Evolutionary conservation across 2,113 vertebrate species (phyloP).

Genomic region (Colinus virginianus): DNA sequence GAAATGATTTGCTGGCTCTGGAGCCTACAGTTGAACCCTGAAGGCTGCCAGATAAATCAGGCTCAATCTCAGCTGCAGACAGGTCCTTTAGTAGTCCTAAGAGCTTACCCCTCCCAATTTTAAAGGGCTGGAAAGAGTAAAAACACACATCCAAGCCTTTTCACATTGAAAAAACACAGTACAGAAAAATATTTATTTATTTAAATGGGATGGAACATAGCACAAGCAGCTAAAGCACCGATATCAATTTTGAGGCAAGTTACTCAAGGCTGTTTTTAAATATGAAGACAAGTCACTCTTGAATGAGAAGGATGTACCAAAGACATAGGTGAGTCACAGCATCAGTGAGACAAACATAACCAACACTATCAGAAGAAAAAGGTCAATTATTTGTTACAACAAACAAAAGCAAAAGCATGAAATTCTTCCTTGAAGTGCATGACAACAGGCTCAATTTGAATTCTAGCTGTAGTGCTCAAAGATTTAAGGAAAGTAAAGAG

Average conservation of each 20-base stretch:
- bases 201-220: background rate
- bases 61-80: conserved; percentile 47
- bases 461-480: background rate
- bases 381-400: background rate
- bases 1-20: conserved; percentile 41
- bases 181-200: background rate
- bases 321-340: background rate
- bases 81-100: conserved; percentile 42
- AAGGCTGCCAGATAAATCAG: conserved; percentile 56
- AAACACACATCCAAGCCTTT: conserved; percentile 26
- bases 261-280: background rate
- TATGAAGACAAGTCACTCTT: background rate
- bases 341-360: background rate
- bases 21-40: conserved; percentile 11
- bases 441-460: background rate
- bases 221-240: background rate
- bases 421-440: background rate
- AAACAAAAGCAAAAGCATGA: background rate
- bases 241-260: background rate
- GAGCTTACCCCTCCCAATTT: conserved; percentile 38
- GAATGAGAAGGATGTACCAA: background rate
- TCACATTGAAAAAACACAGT: background rate
- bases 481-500: background rate
- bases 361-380: background rate
- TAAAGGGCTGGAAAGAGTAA: conserved; percentile 46